Evolutionary conservation across 2,797 vertebrate species (phyloP).

Genomic region (Jordanella pulchra): DNA sequence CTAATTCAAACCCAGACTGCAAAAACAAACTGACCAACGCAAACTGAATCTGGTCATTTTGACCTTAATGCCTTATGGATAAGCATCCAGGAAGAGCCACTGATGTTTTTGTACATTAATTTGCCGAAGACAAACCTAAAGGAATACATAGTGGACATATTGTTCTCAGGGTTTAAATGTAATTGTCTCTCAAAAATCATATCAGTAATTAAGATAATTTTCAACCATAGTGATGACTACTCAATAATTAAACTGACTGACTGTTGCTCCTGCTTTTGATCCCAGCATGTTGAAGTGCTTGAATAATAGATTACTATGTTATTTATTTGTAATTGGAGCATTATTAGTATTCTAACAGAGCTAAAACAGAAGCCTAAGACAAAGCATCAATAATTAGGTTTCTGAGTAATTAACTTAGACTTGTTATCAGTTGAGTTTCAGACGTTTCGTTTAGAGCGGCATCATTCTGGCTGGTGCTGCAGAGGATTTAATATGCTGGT

Average conservation of each 20-base stretch:
- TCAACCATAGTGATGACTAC: background rate
- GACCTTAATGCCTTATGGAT: slow-evolving; percentile 12
- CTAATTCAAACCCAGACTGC: background rate
- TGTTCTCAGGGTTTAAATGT: background rate
- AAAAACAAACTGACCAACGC: background rate
- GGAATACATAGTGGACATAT: background rate
- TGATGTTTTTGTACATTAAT: background rate
- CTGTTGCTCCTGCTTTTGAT: background rate
- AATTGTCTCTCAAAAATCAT: background rate
- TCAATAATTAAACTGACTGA: background rate
- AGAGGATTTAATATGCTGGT: slow-evolving; percentile 7
- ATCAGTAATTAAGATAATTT: background rate
- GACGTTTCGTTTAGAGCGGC: slow-evolving; percentile 17
- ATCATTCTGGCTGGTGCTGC: slow-evolving; percentile 13
- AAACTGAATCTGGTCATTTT: slow-evolving; percentile 14
- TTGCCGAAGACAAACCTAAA: background rate
- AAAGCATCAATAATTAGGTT: slow-evolving; percentile 14
- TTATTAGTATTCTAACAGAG: slow-evolving; percentile 1
- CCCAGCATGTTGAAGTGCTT: slow-evolving; percentile 1
- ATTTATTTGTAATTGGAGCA: background rate
- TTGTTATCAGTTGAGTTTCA: slow-evolving; percentile 31
- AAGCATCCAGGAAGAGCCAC: background rate
- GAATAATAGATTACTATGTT: background rate
- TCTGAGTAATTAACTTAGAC: slow-evolving; percentile 25
- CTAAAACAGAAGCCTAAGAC: background rate